A percentile compares a stretch with the other conserved stretches of the same genome.
Conservation (phyloP, 64 coral and sea anemone species). For the Orbicella faveolata region DNA sequence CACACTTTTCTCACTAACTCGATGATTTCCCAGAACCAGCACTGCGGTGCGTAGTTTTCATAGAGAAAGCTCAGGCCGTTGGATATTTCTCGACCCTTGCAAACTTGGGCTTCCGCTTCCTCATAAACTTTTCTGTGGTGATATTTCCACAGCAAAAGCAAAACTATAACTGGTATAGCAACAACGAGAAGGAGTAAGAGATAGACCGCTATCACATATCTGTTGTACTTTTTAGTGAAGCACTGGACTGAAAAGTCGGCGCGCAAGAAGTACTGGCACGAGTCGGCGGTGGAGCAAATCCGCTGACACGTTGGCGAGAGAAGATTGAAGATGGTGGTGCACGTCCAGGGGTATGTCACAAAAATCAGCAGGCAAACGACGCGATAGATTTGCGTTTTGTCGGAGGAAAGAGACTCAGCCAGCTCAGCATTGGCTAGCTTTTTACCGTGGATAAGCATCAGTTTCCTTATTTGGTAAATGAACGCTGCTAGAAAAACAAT, state of each 20-base stretch:
- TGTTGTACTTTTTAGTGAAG: conserved; percentile 37
- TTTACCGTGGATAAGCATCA: neutral
- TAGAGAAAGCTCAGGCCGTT: conserved; percentile 53
- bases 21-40: conserved; percentile 66
- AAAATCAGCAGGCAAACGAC: conserved; percentile 19
- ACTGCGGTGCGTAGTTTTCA: conserved; percentile 42
- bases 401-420: conserved; percentile 8
- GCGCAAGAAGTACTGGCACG: conserved; percentile 26
- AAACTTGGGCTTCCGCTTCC: neutral
- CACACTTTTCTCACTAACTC: conserved; percentile 46
- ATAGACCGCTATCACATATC: neutral
- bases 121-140: neutral
- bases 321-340: conserved; percentile 27
- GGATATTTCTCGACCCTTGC: conserved; percentile 18
- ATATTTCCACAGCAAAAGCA: conserved; percentile 11
- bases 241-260: conserved; percentile 43
- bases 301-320: conserved; percentile 29
- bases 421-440: neutral
- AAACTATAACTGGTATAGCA: neutral
- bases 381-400: conserved; percentile 22
- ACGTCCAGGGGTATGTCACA: conserved; percentile 32
- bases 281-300: conserved; percentile 33
- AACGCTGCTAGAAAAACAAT: neutral
- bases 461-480: conserved; percentile 20
- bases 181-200: neutral